Evolutionary conservation across 2,888 invertebrate species (phyloP), one percentile per base, ranked within the genome.

Genomic region (Bellardia pandia): DNA sequence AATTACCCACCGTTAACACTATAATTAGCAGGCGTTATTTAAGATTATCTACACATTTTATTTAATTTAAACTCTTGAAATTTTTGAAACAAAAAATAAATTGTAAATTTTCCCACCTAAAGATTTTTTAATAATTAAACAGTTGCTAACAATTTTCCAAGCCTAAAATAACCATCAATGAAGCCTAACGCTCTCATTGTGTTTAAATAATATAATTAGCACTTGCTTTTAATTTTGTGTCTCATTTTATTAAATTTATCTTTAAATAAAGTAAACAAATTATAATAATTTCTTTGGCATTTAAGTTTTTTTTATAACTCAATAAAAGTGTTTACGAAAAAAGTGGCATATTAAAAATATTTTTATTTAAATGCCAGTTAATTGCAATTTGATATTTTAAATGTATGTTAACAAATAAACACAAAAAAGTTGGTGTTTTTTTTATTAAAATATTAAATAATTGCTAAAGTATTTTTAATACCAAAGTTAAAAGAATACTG

Each of bases 381-480:
- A 66, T 14, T 66, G 40, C 16, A 64, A 76, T 66, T 77, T 66
- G 77, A 56, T 30, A 77, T 77, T 77, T 40, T 42, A 76, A 76
- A 76, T 51, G 48, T 48, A 64, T 40, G 16, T 23, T 48, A 51
- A 23, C 14, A 62, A 51, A 40, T 51, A n/a, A 23, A 48, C 2
- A 2, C 4, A 37, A 30, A 62, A 33, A 14, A 37, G 23, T 4
- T 66, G 45, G 0, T 45, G 9, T 11, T 3, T 45, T 13, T 51
- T 48, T 13, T 9, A 51, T 33, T 14, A 30, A 48, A 51, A 56
- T 56, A 56, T 23, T 56, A 51, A 23, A 48, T 7, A 40, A 14
- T 58, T 42, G 14, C 58, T 42, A 30, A 45, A 56, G 30, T 58
- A 58, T 23, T 4, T 56, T 51, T 51, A 69, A 69, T 33, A 14